Conservation (phyloP, 2,113 vertebrate genomes). For the Ramphastos sulfuratus region DNA sequence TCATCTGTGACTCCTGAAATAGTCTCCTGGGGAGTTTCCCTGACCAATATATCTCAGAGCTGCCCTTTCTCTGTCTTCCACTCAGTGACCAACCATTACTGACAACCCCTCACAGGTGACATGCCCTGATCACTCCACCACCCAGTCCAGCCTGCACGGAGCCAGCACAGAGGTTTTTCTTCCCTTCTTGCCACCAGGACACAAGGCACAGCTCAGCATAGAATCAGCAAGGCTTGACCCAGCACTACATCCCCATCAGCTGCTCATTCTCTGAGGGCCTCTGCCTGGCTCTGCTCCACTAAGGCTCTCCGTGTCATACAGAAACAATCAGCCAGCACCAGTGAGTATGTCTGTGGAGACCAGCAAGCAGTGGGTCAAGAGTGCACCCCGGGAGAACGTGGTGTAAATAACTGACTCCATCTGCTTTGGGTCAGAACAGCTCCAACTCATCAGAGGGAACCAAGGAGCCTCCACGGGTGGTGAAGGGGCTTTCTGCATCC, state of each 20-base stretch:
- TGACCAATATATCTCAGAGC: neutral
- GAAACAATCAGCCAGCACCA: slow-evolving; percentile 47
- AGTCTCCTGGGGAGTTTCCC: neutral
- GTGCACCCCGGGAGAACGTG: slow-evolving; percentile 38
- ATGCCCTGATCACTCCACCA: neutral
- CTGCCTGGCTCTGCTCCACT: slow-evolving; percentile 56
- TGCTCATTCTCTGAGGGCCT: neutral
- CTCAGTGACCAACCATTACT: neutral
- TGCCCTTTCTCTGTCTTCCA: neutral
- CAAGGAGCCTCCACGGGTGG: neutral
- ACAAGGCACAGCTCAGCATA: fast-evolving
- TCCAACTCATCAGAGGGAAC: slow-evolving; percentile 43
- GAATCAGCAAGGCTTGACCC: neutral
- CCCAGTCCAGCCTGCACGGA: neutral
- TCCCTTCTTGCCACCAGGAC: neutral
- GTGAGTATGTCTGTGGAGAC: neutral
- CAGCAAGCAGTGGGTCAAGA: slow-evolving; percentile 36
- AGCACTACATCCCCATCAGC: neutral
- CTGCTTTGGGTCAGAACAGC: slow-evolving; percentile 49
- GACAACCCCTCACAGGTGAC: neutral
- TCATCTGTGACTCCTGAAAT: neutral
- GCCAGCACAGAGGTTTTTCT: neutral
- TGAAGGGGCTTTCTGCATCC: neutral
- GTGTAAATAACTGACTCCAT: slow-evolving; percentile 65
- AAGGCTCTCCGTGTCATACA: slow-evolving; percentile 16